phyloP scores from a whole-genome alignment of 1,140 invertebrate genomes.

The Cardiocondyla obscurior region DNA sequence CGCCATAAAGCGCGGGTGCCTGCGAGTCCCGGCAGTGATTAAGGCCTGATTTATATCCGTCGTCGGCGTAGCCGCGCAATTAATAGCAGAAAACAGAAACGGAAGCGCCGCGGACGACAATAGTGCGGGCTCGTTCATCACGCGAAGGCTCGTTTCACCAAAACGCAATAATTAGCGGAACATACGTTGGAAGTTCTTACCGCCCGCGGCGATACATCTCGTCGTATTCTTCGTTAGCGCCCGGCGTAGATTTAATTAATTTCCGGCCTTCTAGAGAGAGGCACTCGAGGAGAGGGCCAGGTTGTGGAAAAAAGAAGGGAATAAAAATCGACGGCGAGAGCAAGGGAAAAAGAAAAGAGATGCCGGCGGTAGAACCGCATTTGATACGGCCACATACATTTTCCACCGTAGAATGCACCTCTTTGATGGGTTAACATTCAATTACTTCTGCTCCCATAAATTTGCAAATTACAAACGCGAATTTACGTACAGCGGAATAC shows the following conservation, averaged over 20 bases:
- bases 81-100: slow-evolving; percentile 51
- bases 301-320: neutral
- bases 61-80: slow-evolving; percentile 42
- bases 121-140: slow-evolving; percentile 50
- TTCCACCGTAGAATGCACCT: neutral
- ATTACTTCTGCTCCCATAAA: neutral
- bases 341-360: neutral
- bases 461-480: neutral
- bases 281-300: neutral
- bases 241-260: slow-evolving; percentile 37
- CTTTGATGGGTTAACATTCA: neutral
- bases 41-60: slow-evolving; percentile 52
- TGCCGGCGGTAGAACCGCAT: neutral
- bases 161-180: slow-evolving; percentile 44
- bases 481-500: neutral
- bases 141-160: slow-evolving; percentile 15
- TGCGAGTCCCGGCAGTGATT: slow-evolving; percentile 45
- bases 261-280: neutral
- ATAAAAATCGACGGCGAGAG: neutral
- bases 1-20: slow-evolving; percentile 10
- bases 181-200: slow-evolving; percentile 33
- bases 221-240: slow-evolving; percentile 25
- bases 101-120: slow-evolving; percentile 34
- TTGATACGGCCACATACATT: neutral
- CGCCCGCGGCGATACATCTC: slow-evolving; percentile 15